Percentiles rank a stretch among this genome's conserved stretches.
Conservation (phyloP, 2,888 invertebrate genomes). For the Aphodius granarius region DNA sequence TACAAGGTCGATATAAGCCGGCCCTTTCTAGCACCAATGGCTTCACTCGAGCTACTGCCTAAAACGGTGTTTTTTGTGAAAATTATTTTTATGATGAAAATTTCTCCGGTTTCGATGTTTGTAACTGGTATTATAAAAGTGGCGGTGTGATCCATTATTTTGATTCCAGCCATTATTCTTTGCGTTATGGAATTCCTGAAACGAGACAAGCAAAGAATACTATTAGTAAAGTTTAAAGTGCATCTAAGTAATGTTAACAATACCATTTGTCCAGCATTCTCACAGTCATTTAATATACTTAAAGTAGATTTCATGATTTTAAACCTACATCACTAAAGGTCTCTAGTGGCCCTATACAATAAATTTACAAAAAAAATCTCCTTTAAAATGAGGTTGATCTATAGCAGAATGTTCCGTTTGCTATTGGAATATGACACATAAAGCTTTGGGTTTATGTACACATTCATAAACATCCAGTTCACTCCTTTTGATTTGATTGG, state of each 20-base stretch:
- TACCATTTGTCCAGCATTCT: conserved; percentile 9
- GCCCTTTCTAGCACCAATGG: conserved; percentile 2
- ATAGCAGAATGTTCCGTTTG: conserved; percentile 3
- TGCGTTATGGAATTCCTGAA: conserved; percentile 55
- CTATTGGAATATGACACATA: not conserved
- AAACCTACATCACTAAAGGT: not conserved
- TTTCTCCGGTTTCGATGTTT: conserved; percentile 45
- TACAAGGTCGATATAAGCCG: conserved; percentile 19
- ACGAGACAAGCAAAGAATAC: not conserved
- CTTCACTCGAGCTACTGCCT: conserved; percentile 41
- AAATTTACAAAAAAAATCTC: conserved; percentile 14
- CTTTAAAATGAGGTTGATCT: conserved; percentile 12
- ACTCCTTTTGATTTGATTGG: conserved; percentile 3
- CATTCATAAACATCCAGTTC: conserved; percentile 11
- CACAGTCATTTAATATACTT: conserved; percentile 29
- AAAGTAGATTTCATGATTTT: conserved; percentile 26
- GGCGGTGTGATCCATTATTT: conserved; percentile 42
- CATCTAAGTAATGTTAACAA: conserved; percentile 7
- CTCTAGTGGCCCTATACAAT: conserved; percentile 10
- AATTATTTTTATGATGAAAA: conserved; percentile 49
- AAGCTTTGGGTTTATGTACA: not conserved
- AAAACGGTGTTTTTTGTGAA: conserved; percentile 49
- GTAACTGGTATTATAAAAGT: conserved; percentile 44
- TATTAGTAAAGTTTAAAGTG: conserved; percentile 3
- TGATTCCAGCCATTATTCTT: conserved; percentile 54